Evolutionary conservation across 2,888 invertebrate species (phyloP).

Genomic region (Xestoiulus laeticollis): DNA sequence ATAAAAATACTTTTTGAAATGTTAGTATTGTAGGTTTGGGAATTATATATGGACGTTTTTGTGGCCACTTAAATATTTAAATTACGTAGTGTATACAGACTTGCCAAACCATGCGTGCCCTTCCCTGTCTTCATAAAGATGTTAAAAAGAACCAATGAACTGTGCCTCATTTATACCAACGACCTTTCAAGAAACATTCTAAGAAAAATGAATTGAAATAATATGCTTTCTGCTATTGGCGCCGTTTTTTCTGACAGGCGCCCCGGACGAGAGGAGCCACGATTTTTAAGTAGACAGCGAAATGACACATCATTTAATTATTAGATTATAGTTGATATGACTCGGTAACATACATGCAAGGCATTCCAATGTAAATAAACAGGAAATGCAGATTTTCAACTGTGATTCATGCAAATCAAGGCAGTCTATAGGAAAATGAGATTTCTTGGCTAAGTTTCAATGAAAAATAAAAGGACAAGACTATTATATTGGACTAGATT

Average conservation of each 20-base stretch:
- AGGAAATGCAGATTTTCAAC: not conserved
- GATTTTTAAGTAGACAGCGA: not conserved
- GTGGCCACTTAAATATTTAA: no score
- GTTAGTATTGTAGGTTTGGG: no score
- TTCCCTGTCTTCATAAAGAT: no score
- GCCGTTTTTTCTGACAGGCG: slow-evolving; percentile 11
- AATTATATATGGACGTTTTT: no score
- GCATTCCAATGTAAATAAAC: slow-evolving; percentile 13
- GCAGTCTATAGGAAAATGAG: not conserved
- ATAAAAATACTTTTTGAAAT: no score
- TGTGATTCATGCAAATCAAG: not conserved
- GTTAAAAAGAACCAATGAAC: no score
- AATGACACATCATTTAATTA: slow-evolving; percentile 6
- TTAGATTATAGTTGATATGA: not conserved
- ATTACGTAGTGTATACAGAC: no score
- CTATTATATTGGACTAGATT: no score
- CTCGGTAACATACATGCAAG: not conserved
- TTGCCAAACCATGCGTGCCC: no score
- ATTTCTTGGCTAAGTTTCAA: not conserved
- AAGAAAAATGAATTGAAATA: not conserved
- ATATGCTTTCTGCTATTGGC: not conserved
- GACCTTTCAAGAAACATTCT: not conserved
- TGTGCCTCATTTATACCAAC: not conserved
- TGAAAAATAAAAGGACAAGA: not conserved
- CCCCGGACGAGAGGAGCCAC: not conserved